Percentiles rank a stretch among this genome's conserved stretches.
phyloP scores from a whole-genome alignment of 2,113 vertebrate genomes.

The Propithecus coquereli region DNA sequence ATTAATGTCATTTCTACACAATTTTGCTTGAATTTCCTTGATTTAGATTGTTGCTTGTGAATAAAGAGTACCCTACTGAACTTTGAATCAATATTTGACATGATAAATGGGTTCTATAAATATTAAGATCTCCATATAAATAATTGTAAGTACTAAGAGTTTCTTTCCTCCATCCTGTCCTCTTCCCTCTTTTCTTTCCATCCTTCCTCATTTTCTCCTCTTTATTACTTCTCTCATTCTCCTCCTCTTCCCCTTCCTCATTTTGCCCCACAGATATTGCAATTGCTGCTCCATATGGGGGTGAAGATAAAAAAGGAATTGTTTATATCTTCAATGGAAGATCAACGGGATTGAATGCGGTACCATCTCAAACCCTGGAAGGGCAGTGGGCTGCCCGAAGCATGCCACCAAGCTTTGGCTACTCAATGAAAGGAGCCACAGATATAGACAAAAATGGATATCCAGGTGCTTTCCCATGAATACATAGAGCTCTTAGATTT shows the following conservation, averaged over 20 bases:
- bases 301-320: constrained; percentile 86
- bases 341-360: constrained; percentile 81
- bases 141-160: not conserved
- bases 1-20: not conserved
- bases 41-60: not conserved
- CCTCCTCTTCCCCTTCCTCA: not conserved
- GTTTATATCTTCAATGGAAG: constrained; percentile 98
- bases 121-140: not conserved
- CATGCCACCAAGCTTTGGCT: constrained; percentile 97
- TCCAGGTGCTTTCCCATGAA: constrained; percentile 85
- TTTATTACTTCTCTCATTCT: too few species aligned
- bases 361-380: constrained; percentile 90
- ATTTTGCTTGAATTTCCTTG: not conserved
- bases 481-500: not conserved
- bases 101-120: not conserved
- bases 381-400: constrained; percentile 91
- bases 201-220: not conserved
- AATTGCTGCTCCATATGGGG: constrained; percentile 94
- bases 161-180: not conserved
- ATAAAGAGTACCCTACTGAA: not conserved
- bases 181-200: too few species aligned
- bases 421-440: constrained; percentile 93
- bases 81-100: not conserved
- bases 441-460: constrained; percentile 97
- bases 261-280: constrained; percentile 87